Evolutionary conservation across 2,797 vertebrate genomes (phyloP).

Genomic region (Labroides dimidiatus): DNA sequence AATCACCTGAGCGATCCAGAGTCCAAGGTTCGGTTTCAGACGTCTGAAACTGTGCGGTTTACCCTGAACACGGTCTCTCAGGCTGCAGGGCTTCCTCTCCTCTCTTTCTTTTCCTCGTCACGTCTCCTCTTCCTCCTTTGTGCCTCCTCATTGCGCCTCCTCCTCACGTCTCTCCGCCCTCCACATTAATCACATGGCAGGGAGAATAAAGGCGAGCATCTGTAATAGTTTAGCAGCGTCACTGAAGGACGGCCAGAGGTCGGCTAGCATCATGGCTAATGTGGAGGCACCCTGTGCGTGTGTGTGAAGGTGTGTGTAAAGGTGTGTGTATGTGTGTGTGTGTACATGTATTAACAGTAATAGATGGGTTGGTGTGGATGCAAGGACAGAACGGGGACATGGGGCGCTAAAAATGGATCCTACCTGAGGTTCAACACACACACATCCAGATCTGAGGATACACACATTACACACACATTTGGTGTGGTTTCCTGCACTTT

Average conservation of each 20-base stretch:
- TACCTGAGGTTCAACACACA: constrained; percentile 57
- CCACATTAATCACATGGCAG: constrained; percentile 85
- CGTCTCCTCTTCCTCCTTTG: constrained; percentile 17
- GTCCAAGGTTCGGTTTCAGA: neutral
- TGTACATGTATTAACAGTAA: constrained; percentile 73
- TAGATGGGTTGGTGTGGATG: constrained; percentile 76
- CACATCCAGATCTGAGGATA: neutral
- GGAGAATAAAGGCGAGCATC: constrained; percentile 83
- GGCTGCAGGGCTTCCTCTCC: constrained; percentile 35
- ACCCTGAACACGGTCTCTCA: constrained; percentile 30
- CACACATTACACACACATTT: constrained; percentile 5
- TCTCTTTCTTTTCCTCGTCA: constrained; percentile 9
- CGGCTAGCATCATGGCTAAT: constrained; percentile 53
- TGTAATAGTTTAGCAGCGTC: constrained; percentile 80
- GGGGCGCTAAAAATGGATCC: constrained; percentile 80
- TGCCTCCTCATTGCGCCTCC: constrained; percentile 75
- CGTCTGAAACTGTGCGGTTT: neutral
- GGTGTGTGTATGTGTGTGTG: constrained; percentile 23
- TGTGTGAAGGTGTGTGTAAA: constrained; percentile 1
- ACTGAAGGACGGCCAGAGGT: constrained; percentile 84
- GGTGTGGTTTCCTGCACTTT: neutral
- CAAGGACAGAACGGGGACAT: constrained; percentile 84
- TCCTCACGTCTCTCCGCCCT: constrained; percentile 78
- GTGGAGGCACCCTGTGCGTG: constrained; percentile 22
- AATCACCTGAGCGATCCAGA: constrained; percentile 19